Conservation (phyloP, 2,113 vertebrate genomes). For the Paedocypris sp. region DNA sequence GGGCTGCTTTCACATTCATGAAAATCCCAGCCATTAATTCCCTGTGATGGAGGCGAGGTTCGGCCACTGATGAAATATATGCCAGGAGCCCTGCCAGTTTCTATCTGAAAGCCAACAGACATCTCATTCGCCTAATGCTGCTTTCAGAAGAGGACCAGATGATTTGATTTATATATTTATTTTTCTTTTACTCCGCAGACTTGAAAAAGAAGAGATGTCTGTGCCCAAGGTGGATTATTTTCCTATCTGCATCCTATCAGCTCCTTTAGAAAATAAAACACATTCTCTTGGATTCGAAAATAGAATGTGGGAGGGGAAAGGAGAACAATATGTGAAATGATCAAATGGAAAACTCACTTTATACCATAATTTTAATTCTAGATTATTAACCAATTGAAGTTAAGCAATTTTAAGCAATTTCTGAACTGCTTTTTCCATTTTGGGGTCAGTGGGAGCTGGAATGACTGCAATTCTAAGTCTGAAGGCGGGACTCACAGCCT, state of each 20-base stretch:
- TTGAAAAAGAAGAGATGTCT: constrained; percentile 6
- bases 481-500: no score
- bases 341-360: neutral
- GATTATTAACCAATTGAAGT: no score
- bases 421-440: no score
- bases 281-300: neutral
- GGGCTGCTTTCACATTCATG: constrained; percentile 68
- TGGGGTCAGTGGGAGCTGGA: no score
- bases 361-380: no score
- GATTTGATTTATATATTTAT: no score
- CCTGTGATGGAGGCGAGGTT: constrained; percentile 48
- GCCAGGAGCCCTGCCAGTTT: constrained; percentile 53
- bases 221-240: constrained; percentile 18
- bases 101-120: constrained; percentile 59
- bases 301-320: neutral
- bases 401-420: no score
- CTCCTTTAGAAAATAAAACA: constrained; percentile 9
- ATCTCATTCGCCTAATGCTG: constrained; percentile 42
- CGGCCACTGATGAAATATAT: constrained; percentile 57
- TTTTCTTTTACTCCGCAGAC: neutral
- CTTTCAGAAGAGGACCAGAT: constrained; percentile 12
- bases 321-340: neutral
- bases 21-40: constrained; percentile 58
- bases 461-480: no score
- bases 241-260: neutral